phyloP scores from a whole-genome alignment of 1,140 invertebrate species.

The Cephus cinctus region DNA sequence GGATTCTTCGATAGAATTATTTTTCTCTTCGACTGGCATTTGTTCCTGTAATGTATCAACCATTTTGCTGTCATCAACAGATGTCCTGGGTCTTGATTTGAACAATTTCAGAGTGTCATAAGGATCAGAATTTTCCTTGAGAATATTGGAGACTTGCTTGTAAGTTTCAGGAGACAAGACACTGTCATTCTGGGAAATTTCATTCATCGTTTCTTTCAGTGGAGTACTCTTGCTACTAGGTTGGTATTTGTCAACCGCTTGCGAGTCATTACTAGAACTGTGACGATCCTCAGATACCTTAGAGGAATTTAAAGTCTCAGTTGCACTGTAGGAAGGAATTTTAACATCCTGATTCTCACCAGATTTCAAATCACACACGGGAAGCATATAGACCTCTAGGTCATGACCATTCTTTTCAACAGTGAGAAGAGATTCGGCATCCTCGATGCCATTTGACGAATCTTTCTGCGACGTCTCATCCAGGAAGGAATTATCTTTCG shows the following conservation, averaged over 20 bases:
- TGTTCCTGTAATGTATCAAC: constrained; percentile 27
- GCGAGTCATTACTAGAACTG: constrained; percentile 5
- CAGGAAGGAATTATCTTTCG: constrained; percentile 49
- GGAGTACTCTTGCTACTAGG: constrained; percentile 4
- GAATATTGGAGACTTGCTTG: constrained; percentile 36
- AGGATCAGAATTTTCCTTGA: constrained; percentile 35
- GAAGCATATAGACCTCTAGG: not conserved
- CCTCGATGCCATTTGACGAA: constrained; percentile 17
- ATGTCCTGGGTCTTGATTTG: constrained; percentile 31
- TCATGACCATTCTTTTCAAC: not conserved
- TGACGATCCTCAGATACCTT: constrained; percentile 12
- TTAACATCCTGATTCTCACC: no score
- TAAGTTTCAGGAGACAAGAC: constrained; percentile 26
- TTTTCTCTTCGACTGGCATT: constrained; percentile 30
- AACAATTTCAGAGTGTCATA: constrained; percentile 52
- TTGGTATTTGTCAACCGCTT: constrained; percentile 17
- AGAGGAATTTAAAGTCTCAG: no score
- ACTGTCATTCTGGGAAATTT: constrained; percentile 12
- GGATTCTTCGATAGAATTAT: constrained; percentile 21
- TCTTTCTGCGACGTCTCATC: constrained; percentile 43
- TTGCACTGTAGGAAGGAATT: no score
- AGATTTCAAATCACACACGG: no score
- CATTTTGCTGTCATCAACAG: constrained; percentile 44
- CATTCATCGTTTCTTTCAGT: constrained; percentile 8
- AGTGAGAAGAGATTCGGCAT: not conserved